Evolutionary conservation across 2,888 invertebrate species (phyloP).

Genomic region (Baronia brevicornis): DNA sequence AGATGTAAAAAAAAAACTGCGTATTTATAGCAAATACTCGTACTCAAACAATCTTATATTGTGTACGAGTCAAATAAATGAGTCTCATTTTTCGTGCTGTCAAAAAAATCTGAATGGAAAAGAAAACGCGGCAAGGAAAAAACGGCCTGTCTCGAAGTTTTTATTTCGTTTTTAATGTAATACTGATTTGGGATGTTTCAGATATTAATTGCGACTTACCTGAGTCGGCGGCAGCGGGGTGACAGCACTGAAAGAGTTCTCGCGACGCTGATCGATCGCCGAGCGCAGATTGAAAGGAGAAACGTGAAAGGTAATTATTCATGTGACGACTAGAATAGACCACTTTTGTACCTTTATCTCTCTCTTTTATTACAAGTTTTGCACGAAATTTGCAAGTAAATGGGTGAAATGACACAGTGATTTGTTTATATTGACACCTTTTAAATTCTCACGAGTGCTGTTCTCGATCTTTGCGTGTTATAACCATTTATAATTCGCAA

Average conservation of each 20-base stretch:
- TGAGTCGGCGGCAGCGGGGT: constrained; percentile 64
- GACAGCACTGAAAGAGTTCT: constrained; percentile 72
- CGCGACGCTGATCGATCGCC: constrained; percentile 71
- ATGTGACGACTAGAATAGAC: constrained; percentile 75
- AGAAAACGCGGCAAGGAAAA: constrained; percentile 70
- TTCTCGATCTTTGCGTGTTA: constrained; percentile 20
- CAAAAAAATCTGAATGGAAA: constrained; percentile 76
- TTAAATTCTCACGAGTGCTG: constrained; percentile 57
- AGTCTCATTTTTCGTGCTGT: constrained; percentile 75
- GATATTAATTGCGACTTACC: constrained; percentile 72
- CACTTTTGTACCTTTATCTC: constrained; percentile 74
- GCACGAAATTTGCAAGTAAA: constrained; percentile 75
- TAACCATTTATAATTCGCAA: too few species aligned
- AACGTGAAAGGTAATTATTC: constrained; percentile 74
- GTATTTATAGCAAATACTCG: constrained; percentile 77
- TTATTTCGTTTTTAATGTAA: constrained; percentile 74
- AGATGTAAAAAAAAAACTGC: constrained; percentile 75
- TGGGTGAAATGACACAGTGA: constrained; percentile 66
- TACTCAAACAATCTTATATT: constrained; percentile 77
- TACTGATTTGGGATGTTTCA: constrained; percentile 75
- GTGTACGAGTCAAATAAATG: constrained; percentile 77
- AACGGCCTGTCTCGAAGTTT: constrained; percentile 62
- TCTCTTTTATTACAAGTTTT: constrained; percentile 65
- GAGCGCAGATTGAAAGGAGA: constrained; percentile 72
- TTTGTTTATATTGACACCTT: constrained; percentile 60